Evolutionary conservation across 2,113 vertebrate genomes (phyloP).

Genomic region (Hyperoodon ampullatus): DNA sequence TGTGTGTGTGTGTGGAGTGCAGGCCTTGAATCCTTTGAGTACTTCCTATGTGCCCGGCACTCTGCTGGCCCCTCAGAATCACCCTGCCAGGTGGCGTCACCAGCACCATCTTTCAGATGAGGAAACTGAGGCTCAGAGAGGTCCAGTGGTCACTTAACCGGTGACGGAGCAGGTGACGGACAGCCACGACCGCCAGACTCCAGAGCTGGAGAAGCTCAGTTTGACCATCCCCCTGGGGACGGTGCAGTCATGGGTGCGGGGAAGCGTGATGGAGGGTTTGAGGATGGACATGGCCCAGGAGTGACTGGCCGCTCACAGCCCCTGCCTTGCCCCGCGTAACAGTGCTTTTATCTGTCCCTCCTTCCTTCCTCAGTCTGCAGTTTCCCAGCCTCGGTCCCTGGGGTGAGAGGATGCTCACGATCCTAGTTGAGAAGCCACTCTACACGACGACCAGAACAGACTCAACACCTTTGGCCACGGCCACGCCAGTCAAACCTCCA

Average conservation of each 20-base stretch:
- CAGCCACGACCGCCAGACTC: background rate
- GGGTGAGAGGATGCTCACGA: background rate
- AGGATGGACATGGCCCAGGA: background rate
- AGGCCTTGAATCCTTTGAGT: background rate
- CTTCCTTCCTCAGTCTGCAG: background rate
- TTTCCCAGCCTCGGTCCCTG: background rate
- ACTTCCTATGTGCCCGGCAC: background rate
- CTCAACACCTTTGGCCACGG: background rate
- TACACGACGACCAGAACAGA: background rate
- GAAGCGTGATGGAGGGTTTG: background rate
- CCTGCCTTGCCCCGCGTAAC: background rate
- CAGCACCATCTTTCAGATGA: background rate
- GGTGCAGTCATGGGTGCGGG: background rate
- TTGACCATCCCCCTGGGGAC: background rate
- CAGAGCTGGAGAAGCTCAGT: background rate
- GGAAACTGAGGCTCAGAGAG: conserved; percentile 13
- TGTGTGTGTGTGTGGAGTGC: too few relatives aligned
- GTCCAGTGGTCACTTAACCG: background rate
- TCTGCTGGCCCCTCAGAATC: background rate
- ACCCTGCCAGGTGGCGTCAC: background rate
- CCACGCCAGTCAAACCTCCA: background rate
- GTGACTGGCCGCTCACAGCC: fast-evolving
- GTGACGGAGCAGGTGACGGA: background rate
- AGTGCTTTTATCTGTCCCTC: too few relatives aligned
- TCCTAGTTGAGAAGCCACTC: background rate